phyloP scores from a whole-genome alignment of 2,888 invertebrate species.

The Eupithecia subumbrata region DNA sequence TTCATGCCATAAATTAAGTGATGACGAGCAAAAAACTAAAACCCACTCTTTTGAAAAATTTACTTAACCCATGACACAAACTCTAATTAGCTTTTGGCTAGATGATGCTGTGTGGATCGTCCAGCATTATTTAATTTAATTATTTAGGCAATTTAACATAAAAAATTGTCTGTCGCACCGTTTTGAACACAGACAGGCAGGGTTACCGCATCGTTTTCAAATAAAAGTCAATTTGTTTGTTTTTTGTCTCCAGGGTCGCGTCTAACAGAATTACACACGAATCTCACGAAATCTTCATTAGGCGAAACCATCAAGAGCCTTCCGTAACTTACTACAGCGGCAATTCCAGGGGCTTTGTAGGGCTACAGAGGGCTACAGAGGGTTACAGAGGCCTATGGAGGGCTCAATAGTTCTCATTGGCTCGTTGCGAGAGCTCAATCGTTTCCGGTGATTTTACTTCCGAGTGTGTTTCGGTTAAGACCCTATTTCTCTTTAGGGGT shows the following conservation, averaged over 20 bases:
- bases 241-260: neutral
- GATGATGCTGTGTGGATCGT: no score
- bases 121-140: no score
- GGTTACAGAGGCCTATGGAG: constrained; percentile 14
- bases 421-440: constrained; percentile 11
- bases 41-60: neutral
- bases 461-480: constrained; percentile 18
- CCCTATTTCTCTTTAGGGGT: neutral
- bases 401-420: constrained; percentile 16
- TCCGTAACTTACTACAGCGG: constrained; percentile 14
- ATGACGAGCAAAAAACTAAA: neutral
- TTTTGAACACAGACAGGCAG: neutral
- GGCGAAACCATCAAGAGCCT: constrained; percentile 2
- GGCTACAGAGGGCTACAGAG: constrained; percentile 19
- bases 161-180: no score
- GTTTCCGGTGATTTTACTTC: constrained; percentile 30
- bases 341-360: constrained; percentile 23
- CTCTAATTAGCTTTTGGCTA: no score
- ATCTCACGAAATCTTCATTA: constrained; percentile 18
- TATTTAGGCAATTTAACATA: no score
- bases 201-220: neutral
- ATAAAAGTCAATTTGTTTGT: neutral
- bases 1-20: neutral
- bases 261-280: constrained; percentile 1
- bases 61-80: no score